Evolutionary conservation across 2,113 vertebrate species (phyloP).

Genomic region (Equus quagga): DNA sequence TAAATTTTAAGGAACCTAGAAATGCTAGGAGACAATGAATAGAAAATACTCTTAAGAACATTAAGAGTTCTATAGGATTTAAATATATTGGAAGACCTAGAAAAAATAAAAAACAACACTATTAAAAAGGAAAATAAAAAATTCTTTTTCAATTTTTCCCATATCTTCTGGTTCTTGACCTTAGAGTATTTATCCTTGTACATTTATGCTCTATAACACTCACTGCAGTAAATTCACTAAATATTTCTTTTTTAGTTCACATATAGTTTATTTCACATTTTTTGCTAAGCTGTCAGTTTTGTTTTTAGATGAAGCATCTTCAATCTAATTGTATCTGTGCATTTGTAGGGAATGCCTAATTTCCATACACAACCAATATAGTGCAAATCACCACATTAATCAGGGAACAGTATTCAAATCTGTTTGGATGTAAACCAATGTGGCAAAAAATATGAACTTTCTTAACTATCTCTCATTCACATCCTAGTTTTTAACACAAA

Average conservation of each 20-base stretch:
- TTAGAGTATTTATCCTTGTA: neutral
- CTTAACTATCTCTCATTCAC: neutral
- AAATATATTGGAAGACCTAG: neutral
- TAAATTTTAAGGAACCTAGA: neutral
- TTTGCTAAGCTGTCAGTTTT: neutral
- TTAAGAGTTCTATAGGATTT: neutral
- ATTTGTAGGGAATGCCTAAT: neutral
- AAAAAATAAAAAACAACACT: neutral
- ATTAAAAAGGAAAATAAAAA: neutral
- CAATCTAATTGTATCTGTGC: neutral
- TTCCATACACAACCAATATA: neutral
- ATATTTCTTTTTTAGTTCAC: neutral
- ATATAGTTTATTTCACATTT: neutral
- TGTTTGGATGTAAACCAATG: neutral
- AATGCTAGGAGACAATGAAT: neutral
- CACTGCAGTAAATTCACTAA: neutral
- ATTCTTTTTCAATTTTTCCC: neutral
- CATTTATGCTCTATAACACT: neutral
- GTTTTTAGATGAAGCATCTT: neutral
- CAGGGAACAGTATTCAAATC: neutral
- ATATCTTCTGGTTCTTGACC: neutral
- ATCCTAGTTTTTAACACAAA: neutral
- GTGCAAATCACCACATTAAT: slow-evolving; percentile 14
- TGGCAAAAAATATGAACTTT: neutral
- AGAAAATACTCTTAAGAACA: neutral